Base-by-base conservation (phyloP, 2,888 invertebrate species). In the Drosophila merina region DNA sequence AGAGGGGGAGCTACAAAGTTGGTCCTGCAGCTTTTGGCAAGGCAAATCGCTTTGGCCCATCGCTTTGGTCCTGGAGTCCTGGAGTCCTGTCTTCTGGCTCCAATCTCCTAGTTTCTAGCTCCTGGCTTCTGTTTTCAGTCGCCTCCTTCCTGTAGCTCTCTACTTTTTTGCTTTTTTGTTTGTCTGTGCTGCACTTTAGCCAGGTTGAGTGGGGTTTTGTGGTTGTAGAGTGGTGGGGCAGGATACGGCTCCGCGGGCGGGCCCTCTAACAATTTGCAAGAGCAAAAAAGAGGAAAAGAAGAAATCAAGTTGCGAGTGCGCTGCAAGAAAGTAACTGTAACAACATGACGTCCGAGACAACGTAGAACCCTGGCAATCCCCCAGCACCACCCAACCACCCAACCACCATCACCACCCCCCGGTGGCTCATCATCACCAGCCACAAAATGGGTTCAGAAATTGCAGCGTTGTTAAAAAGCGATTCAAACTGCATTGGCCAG, bases 401-500 rank as follows among this genome's bases (percentile, higher is more conserved):
- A 28, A 48, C 28, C 59, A 44, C 20, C 49, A 40, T 14, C 28
- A 20, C 42, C 42, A 30, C 33, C 44, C 33, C 26, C 51, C 55
- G 48, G 50, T 40, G 50, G 48, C 75, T 56, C 63, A 70, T 70
- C 69, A 71, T 70, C 59, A 25, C 42, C 64, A 51, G 56, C 72
- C 71, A 52, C 72, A 71, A 51, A 71, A 72, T 63, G 63, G 72
- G 36, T 40, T 40, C 62, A 62, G 76, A 81, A 81, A 89, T 82
- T 88, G 88, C 88, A 84, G 78, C 77, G 89, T 86, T 88, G 89
- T 88, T 88, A 89, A 88, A 88, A 88, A 88, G 84, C 85, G 73
- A 88, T 88, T 87, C 73, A 70, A 76, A 74, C 75, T 73, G 74
- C 70, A 75, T 36, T 72, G 52, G 80, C 68, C 75, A 75, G 80